Conservation (phyloP, 2,113 vertebrate species). For the Delphinus delphis region DNA sequence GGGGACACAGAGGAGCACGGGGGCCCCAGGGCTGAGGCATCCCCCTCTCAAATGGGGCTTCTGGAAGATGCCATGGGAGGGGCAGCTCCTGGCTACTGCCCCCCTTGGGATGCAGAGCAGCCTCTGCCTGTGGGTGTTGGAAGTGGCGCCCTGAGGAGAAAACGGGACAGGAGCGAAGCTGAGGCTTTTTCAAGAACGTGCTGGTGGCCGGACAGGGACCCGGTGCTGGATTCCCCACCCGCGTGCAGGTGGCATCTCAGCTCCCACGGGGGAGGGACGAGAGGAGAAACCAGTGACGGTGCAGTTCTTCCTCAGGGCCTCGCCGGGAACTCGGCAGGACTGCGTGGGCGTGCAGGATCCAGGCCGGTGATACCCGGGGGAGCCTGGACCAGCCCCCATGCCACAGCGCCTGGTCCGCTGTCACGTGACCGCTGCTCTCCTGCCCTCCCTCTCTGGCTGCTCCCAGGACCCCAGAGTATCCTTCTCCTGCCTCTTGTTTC, state of each 20-base stretch:
- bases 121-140: background rate
- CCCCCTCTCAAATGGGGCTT: background rate
- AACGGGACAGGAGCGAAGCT: background rate
- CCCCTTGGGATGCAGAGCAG: too few relatives aligned
- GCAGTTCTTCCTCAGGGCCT: background rate
- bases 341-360: background rate
- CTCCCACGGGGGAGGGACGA: rapidly evolving
- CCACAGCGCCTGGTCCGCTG: background rate
- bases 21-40: background rate
- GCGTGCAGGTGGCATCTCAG: rapidly evolving
- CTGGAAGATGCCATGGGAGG: background rate
- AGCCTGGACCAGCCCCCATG: background rate
- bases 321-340: background rate
- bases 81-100: background rate
- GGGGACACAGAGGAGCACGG: background rate
- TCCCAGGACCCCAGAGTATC: background rate
- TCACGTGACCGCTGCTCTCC: rapidly evolving
- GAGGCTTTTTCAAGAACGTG: background rate
- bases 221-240: too few relatives aligned
- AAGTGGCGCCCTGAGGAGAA: background rate
- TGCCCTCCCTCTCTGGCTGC: background rate
- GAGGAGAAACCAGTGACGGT: background rate
- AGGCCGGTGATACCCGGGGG: background rate
- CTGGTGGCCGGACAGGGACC: too few relatives aligned
- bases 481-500: background rate